Evolutionary conservation across 2,113 vertebrate species (phyloP).

Genomic region (Oxyruncus cristatus): DNA sequence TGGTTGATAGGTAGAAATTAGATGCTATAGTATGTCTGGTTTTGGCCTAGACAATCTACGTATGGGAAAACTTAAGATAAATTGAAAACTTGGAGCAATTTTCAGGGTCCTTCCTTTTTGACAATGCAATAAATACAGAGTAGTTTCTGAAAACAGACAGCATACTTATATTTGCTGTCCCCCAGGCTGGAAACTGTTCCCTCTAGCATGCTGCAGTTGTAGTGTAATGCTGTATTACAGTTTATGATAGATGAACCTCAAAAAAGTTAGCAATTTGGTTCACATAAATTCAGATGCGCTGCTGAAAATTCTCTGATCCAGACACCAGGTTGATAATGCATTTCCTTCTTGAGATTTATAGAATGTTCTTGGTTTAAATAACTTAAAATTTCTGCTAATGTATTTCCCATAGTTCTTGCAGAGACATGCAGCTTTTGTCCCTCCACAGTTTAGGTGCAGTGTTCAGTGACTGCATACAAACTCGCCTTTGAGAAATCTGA

Average conservation of each 20-base stretch:
- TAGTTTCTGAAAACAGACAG: neutral
- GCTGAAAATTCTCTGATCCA: neutral
- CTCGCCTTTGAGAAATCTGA: neutral
- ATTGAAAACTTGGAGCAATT: neutral
- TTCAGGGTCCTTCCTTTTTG: neutral
- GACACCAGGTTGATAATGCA: neutral
- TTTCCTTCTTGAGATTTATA: neutral
- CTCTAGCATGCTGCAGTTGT: neutral
- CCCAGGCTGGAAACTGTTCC: neutral
- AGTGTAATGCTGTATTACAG: neutral
- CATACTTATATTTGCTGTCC: neutral
- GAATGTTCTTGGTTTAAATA: neutral
- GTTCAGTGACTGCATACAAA: neutral
- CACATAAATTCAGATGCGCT: neutral
- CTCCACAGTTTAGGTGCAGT: neutral
- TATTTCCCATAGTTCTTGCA: neutral
- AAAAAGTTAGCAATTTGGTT: neutral
- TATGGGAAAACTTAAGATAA: neutral
- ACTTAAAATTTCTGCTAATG: neutral
- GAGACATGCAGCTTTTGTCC: neutral
- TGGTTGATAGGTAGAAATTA: neutral
- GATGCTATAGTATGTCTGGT: neutral
- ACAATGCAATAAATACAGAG: neutral
- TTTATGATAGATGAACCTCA: neutral
- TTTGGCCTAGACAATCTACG: neutral